phyloP scores from a whole-genome alignment of 2,888 invertebrate genomes.

The Acanthococcus lagerstroemiae region DNA sequence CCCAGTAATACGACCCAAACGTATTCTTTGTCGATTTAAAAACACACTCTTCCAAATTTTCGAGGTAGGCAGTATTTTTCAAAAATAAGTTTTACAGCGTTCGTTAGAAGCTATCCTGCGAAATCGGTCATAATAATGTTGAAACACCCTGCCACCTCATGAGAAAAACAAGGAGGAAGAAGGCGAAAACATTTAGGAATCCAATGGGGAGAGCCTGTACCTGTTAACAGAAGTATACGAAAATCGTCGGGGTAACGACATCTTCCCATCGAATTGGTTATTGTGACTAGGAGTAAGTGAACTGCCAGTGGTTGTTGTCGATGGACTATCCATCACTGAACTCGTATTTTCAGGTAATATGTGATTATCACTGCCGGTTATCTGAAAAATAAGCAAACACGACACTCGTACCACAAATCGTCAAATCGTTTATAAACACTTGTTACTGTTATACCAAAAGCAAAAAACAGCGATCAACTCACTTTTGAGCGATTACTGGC shows the following conservation, averaged over 20 bases:
- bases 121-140: too few species aligned
- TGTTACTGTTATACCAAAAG: not conserved
- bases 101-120: too few species aligned
- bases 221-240: conserved; percentile 49
- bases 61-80: too few species aligned
- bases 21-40: too few species aligned
- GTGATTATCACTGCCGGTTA: conserved; percentile 19
- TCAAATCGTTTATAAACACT: not conserved
- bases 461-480: not conserved
- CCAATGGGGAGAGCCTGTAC: conserved; percentile 39
- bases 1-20: too few species aligned
- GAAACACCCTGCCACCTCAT: too few species aligned
- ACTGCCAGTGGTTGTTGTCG: conserved; percentile 33
- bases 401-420: too few species aligned
- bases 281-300: conserved; percentile 42
- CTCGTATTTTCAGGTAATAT: conserved; percentile 2
- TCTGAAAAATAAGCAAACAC: not conserved
- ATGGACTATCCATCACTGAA: conserved; percentile 29
- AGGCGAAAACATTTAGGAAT: too few species aligned
- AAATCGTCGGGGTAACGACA: conserved; percentile 46
- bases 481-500: conserved; percentile 14
- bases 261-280: conserved; percentile 42
- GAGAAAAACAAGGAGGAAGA: too few species aligned
- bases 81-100: too few species aligned
- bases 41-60: too few species aligned